Evolutionary conservation across 2,888 invertebrate genomes (phyloP), one percentile per base, ranked within the genome.

Genomic region (Dryococelus australis): DNA sequence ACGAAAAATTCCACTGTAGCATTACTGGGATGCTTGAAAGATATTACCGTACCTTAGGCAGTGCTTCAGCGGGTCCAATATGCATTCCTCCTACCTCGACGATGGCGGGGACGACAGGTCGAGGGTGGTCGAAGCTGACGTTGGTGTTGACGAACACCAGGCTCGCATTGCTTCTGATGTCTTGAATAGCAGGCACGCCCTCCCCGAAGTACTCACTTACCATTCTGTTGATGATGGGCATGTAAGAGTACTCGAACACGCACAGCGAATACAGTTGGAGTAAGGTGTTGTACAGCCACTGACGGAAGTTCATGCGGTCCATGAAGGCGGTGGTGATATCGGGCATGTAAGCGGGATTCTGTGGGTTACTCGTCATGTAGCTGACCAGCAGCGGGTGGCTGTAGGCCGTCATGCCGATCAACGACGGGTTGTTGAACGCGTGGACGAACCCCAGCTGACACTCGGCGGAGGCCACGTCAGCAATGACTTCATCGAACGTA

Each of bases 131-230:
- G 12, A 90, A 53, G 6, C 90, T 88, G 84, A 90, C 89, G 90
- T 93, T 91, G 1, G 91, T 90, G 88, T 93, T 93, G 0, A 93
- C 79, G 88, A 93, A 92, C 27, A 93, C 80, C 91, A 93, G 90
- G 81, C 92, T 92, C n/a, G 92, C 88, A 86, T 91, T 92, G 90
- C 93, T 93, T 28, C 93, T 93, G 89, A 94, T 90, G 93, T 93
- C 90, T 93, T 93, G 47, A 91, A 90, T 84, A 0, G 88, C 47
- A 0, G 89, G 90, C 24, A 87, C 78, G 24, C 87, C 87, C 6
- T 89, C 88, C 12, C 90, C 90, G 78, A 90, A 89, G 80, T 89
- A 88, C n/a, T 88, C 35, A 43, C 89, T 86, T 8, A 79, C 87
- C 20, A 88, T 85, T 20, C n/a, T 27, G 35, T 89, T 87, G 79